These are phyloP conservation scores for Pseudopipra pipra DNA, from an alignment of 2,113 vertebrate genomes.

Conservation along the genomic window DNA sequence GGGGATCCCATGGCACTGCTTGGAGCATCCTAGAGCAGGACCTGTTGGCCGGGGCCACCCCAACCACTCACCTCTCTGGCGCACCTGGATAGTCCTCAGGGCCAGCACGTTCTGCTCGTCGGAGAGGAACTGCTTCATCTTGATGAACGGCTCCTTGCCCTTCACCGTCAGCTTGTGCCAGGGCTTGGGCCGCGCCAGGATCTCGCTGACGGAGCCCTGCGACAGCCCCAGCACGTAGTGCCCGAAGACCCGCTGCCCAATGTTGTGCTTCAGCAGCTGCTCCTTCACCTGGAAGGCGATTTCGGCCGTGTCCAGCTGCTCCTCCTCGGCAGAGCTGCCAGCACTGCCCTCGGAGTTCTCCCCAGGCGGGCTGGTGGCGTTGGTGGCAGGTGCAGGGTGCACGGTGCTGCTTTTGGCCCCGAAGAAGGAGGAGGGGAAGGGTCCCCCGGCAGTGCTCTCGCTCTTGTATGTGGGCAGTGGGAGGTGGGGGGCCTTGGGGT, in stretches of 20 bases:
- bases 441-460: constrained; percentile 64
- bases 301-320: constrained; percentile 93
- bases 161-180: constrained; percentile 99
- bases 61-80: constrained; percentile 92
- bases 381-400: constrained; percentile 38
- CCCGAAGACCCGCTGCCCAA: constrained; percentile 95
- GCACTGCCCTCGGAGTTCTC: constrained; percentile 81
- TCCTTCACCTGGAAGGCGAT: constrained; percentile 99
- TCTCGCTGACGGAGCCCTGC: constrained; percentile 97
- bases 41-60: background rate
- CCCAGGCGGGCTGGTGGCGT: constrained; percentile 74
- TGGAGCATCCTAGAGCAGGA: background rate
- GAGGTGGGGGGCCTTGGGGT: constrained; percentile 80
- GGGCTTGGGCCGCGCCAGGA: constrained; percentile 95
- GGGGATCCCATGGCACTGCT: rapidly evolving
- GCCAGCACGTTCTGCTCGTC: constrained; percentile 98
- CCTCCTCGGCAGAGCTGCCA: constrained; percentile 80
- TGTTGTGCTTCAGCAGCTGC: constrained; percentile 98
- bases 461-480: constrained; percentile 85
- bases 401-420: constrained; percentile 80
- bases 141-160: constrained; percentile 98
- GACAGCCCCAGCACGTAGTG: constrained; percentile 97
- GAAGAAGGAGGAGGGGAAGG: constrained; percentile 85
- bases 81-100: constrained; percentile 96
- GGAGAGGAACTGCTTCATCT: constrained; percentile 98